These are phyloP conservation scores for Ephialtes manifestator DNA, from an alignment of 2,888 invertebrate species.

Conservation along the genomic window DNA sequence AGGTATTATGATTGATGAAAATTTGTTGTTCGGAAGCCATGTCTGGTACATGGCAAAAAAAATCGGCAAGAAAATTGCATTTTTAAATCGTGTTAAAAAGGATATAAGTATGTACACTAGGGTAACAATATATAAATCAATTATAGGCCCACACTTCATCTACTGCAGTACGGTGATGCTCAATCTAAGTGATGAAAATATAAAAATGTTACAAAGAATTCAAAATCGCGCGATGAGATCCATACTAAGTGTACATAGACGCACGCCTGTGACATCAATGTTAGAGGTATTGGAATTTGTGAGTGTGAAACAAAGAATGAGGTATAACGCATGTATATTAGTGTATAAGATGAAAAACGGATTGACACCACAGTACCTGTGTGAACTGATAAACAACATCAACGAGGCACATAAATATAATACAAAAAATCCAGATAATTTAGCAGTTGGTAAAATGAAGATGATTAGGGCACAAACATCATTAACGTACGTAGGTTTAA, in stretches of 20 bases:
- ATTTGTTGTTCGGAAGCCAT: background rate
- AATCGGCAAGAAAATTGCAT: conserved; percentile 51
- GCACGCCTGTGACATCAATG: background rate
- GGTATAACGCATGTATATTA: background rate
- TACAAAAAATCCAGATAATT: too few relatives aligned
- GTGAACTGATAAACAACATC: too few relatives aligned
- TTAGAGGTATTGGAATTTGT: background rate
- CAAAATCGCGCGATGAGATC: conserved; percentile 1
- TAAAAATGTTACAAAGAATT: background rate
- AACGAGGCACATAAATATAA: too few relatives aligned
- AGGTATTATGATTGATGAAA: conserved; percentile 56
- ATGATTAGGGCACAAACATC: too few relatives aligned
- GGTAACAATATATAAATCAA: background rate
- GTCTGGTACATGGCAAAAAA: conserved; percentile 57
- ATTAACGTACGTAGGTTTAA: too few relatives aligned
- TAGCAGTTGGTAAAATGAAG: too few relatives aligned
- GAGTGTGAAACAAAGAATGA: background rate
- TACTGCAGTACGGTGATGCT: too few relatives aligned
- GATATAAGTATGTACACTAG: background rate
- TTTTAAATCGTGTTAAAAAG: background rate
- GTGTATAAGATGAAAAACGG: background rate
- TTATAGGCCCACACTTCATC: background rate
- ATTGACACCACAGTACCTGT: too few relatives aligned
- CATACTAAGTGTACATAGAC: background rate
- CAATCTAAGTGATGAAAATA: too few relatives aligned